phyloP scores from a whole-genome alignment of 2,797 vertebrate genomes.

The Euphonia xanthogaster region DNA sequence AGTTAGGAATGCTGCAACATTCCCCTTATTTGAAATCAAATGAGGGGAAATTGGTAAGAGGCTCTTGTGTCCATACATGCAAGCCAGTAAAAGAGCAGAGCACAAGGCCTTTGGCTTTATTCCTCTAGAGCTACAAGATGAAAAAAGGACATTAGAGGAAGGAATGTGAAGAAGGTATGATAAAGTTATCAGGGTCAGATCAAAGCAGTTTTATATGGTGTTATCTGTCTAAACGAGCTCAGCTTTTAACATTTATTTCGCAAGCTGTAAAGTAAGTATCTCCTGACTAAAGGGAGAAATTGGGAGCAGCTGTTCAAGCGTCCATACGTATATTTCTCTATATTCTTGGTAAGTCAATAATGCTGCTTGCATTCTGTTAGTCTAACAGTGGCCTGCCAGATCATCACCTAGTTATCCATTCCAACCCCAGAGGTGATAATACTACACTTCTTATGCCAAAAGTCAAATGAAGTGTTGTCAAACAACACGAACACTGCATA shows the following conservation, averaged over 20 bases:
- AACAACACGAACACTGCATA: rapidly evolving
- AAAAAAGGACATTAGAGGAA: not conserved
- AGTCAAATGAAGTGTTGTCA: not conserved
- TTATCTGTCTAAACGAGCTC: not conserved
- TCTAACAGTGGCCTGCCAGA: not conserved
- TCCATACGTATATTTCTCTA: not conserved
- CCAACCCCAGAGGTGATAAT: not conserved
- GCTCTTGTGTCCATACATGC: not conserved
- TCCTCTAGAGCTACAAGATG: not conserved
- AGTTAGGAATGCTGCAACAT: not conserved
- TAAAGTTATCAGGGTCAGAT: not conserved
- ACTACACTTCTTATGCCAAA: not conserved
- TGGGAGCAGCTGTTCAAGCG: not conserved
- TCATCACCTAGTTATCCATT: not conserved
- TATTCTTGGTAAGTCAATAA: not conserved
- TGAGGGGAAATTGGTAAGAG: not conserved
- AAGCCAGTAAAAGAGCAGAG: not conserved
- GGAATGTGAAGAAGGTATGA: not conserved
- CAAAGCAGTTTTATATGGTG: not conserved
- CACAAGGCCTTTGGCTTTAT: not conserved
- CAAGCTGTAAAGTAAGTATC: not conserved
- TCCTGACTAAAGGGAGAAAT: not conserved
- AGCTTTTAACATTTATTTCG: not conserved
- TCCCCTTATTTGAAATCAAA: not conserved
- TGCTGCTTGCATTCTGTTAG: not conserved